phyloP scores from a whole-genome alignment of 2,797 vertebrate genomes.

The Typhlichthys subterraneus region DNA sequence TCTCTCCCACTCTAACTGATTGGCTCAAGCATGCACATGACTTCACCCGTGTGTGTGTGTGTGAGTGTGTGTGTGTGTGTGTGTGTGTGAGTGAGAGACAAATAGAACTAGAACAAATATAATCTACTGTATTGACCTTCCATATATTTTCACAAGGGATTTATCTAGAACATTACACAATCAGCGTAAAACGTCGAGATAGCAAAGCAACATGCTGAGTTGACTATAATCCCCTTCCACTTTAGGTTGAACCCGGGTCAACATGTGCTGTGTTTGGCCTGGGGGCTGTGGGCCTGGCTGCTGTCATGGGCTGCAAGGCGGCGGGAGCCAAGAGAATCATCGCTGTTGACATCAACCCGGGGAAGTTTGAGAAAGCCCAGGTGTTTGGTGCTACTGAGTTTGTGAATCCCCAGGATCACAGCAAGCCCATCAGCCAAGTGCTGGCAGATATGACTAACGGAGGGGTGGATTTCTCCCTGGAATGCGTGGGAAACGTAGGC shows the following conservation, averaged over 20 bases:
- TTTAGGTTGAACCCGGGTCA: constrained; percentile 89
- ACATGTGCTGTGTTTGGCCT: constrained; percentile 92
- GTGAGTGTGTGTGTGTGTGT: constrained; percentile 13
- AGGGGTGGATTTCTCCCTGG: constrained; percentile 92
- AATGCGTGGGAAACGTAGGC: constrained; percentile 89
- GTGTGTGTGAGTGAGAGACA: not conserved
- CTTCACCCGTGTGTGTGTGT: not conserved
- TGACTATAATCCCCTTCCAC: not conserved
- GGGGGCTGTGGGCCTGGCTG: constrained; percentile 91
- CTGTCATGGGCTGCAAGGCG: constrained; percentile 92
- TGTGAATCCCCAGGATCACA: constrained; percentile 86
- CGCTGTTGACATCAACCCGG: constrained; percentile 87
- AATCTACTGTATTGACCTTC: too few relatives aligned
- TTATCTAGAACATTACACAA: too few relatives aligned
- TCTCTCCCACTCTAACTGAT: too few relatives aligned
- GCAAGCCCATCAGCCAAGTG: constrained; percentile 85
- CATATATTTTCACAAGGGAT: too few relatives aligned
- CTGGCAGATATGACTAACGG: constrained; percentile 87
- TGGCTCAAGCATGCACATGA: too few relatives aligned
- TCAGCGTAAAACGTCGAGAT: not conserved
- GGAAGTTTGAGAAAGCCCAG: constrained; percentile 87
- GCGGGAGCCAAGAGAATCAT: constrained; percentile 91
- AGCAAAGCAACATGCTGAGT: not conserved
- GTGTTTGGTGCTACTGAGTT: constrained; percentile 92
- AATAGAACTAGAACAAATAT: too few relatives aligned